Evolutionary conservation across 2,888 invertebrate genomes (phyloP), one percentile per base, ranked within the genome.

Genomic region (Muschampia plurimacula): DNA sequence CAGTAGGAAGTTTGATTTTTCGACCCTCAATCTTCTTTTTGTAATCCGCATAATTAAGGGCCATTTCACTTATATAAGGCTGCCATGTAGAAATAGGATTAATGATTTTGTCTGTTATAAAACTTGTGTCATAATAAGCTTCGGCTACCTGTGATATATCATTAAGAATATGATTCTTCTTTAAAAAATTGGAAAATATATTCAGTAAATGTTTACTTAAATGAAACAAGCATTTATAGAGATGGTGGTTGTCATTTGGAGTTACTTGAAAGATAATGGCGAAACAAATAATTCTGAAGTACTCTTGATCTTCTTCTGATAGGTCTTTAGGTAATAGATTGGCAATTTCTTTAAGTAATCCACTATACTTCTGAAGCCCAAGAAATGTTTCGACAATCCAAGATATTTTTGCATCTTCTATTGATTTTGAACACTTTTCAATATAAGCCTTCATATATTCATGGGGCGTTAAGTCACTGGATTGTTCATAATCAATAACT

Each of bases 101-200:
- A 32, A 95, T 86, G 64, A 96, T 93, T 75, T 92, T 91, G 55
- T 94, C 88, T 4, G 95, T 86, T 32, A 95, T 89, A 77, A 91
- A 95, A 44, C 84, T 88, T 59, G 91, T 91, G 73, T 95, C 95
- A 78, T 95, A 96, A 77, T 87, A 81, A 59, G 82, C 77, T 78
- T 94, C 91, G 44, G 94, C 95, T 74, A 91, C 84, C 84, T 93
- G 89, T 13, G 95, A 89, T 75, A 95, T 87, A 55, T 84, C 87
- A 52, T 89, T 82, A 64, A 95, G 82, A 67, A 91, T 88, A 79
- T 95, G 91, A 78, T 94, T 91, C 69, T 90, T 89, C 46, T 87
- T 86, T 65, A 95, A 85, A 80, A 90, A 94, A 64, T 86, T 86
- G 22, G 94, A 85, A 55, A 95, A 87, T 3, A 81, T 82, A 64